Evolutionary conservation across 2,888 invertebrate genomes (phyloP), one percentile per base, ranked within the genome.

Genomic region (Lycaena phlaeas): DNA sequence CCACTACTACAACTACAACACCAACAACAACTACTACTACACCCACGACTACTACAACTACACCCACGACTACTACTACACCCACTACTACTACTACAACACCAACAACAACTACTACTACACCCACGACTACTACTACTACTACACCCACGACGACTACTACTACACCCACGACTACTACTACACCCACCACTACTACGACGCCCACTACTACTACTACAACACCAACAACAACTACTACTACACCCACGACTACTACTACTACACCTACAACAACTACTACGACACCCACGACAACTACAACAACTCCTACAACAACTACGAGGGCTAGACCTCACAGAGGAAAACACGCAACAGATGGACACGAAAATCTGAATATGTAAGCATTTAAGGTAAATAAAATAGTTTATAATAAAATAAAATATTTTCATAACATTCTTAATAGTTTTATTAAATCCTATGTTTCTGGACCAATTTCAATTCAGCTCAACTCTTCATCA

Each of bases 311-410:
- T 3, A 27, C 27, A 27, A 27, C 27, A 27, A 10, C n/a, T 12
- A 6, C 4, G 5, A 28, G 12, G 12, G 4, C 11, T 12, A 28
- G 11, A 4, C 25, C 45, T 11, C 39, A 44, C 5, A 41, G 41
- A 36, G 43, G 40, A 10, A 47, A 50, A 43, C 41, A 22, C 28
- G 25, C 42, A 3, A 51, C 46, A 6, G 55, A 53, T 42, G 48
- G 42, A n/a, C 55, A 55, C 37, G 53, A 55, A 41, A 55, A 56
- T 40, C 38, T 45, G 36, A 46, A 50, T 40, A 38, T 49, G 15
- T 48, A 46, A 28, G 14, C 5, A 18, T 5, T 5, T 18, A 18
- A 3, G 5, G 18, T 5, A 18, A 18, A 18, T 4, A 4, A 18
- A 18, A 18, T 18, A 4, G 18, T 18, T 18, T 18, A 18, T 4